These are phyloP conservation scores for Resseliella maxima DNA, from an alignment of 2,888 invertebrate species.

Conservation along the genomic window DNA sequence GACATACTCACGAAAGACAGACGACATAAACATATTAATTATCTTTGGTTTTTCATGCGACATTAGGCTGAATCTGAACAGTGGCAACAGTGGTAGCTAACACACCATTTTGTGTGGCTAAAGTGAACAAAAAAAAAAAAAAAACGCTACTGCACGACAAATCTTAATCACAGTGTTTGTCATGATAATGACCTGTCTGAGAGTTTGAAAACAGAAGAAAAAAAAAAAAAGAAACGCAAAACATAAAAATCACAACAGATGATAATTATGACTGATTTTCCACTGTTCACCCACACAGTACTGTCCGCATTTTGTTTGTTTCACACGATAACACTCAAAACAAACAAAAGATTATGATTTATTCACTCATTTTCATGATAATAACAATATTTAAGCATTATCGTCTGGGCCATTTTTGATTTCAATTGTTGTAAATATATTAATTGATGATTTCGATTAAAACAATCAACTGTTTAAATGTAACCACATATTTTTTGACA, in stretches of 20 bases:
- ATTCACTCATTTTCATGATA: slow-evolving; percentile 26
- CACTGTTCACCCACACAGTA: neutral
- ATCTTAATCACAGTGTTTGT: slow-evolving; percentile 39
- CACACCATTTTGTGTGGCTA: no score
- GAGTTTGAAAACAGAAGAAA: neutral
- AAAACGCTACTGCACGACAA: neutral
- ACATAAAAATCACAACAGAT: slow-evolving; percentile 2
- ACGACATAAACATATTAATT: slow-evolving; percentile 51
- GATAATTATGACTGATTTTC: slow-evolving; percentile 44
- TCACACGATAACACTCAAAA: neutral
- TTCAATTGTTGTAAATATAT: neutral
- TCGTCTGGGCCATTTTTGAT: neutral
- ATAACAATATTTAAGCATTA: neutral
- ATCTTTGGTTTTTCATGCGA: slow-evolving; percentile 51
- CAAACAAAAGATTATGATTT: slow-evolving; percentile 26
- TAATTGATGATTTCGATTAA: neutral
- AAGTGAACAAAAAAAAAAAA: neutral
- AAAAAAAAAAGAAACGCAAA: neutral
- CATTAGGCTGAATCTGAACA: neutral
- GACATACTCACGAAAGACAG: neutral
- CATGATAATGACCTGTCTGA: slow-evolving; percentile 33
- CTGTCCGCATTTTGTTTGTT: neutral
- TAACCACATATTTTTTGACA: neutral
- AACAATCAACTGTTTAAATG: neutral
- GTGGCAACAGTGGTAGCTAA: neutral